These are phyloP conservation scores for Proteles cristata DNA, from an alignment of 2,113 vertebrate genomes.

Conservation along the genomic window DNA sequence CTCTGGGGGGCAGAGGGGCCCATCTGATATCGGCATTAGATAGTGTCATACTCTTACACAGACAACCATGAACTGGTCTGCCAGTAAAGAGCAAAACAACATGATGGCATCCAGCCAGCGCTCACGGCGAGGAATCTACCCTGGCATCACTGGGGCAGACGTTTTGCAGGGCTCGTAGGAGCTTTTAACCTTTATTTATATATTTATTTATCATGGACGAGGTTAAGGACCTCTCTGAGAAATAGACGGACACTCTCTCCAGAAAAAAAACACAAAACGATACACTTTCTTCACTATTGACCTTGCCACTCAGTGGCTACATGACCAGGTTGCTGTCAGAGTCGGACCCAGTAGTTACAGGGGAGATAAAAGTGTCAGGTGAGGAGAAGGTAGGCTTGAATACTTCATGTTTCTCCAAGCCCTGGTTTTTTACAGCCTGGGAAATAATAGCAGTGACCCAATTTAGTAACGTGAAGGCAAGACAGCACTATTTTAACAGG, in stretches of 20 bases:
- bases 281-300: background rate
- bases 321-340: background rate
- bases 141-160: background rate
- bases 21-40: background rate
- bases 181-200: background rate
- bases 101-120: fast-evolving
- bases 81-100: too few species aligned
- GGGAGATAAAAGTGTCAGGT: background rate
- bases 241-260: background rate
- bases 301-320: background rate
- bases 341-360: background rate
- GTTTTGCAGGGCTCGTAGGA: background rate
- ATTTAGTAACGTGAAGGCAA: constrained; percentile 56
- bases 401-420: background rate
- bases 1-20: background rate
- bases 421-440: constrained; percentile 52
- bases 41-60: background rate
- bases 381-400: background rate
- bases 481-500: constrained; percentile 63
- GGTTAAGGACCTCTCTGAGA: background rate
- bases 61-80: background rate
- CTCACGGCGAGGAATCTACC: fast-evolving
- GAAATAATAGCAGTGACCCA: constrained; percentile 71
- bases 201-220: background rate
- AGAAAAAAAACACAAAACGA: background rate